Base-by-base conservation (phyloP, 1,140 invertebrate genomes). In the Macrobrachium rosenbergii region DNA sequence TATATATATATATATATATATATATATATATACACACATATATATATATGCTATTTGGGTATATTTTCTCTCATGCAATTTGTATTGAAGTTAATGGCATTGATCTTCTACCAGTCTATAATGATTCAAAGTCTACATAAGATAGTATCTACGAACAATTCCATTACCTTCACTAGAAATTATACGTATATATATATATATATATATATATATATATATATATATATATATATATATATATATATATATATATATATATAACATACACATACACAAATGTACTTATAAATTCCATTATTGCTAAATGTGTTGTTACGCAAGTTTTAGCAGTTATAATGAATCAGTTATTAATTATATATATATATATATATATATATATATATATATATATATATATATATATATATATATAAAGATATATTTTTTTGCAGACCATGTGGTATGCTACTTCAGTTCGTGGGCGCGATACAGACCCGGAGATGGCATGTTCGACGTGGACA, bases 391-490 rank as follows among this genome's bases (percentile, higher is more conserved):
- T 28, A 72, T 72, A 72, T 28, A 72, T 72, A 23, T 28, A 72
- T 72, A 72, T 28, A 72, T 72, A 72, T 28, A 72, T 10, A 72
- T 72, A n/a, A n/a, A n/a, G n/a, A n/a, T n/a, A n/a, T n/a, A n/a
- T 28, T 19, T 12, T 2, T 69, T 17, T 72, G 5, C 69, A 72
- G 69, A 23, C 59, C 84, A 84, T 64, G 90, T 95, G 2, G 93
- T 96, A 2, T 96, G 95, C 90, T 95, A 95, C 90, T 92, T 95
- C 60, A 93, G 95, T 90, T 94, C 94, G 0, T 94, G 93, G 91
- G 93, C 95, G 0, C 93, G 93, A 6, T 94, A 95, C 90, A 92
- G 95, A 21, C 52, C 60, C 0, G 77, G 58, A 43, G 72, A 89
- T 73, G 90, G 88, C 2, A 90, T 86, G 73, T 89, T 86, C 58